Evolutionary conservation across 2,113 vertebrate genomes (phyloP).

Genomic region (Camelus bactrianus): DNA sequence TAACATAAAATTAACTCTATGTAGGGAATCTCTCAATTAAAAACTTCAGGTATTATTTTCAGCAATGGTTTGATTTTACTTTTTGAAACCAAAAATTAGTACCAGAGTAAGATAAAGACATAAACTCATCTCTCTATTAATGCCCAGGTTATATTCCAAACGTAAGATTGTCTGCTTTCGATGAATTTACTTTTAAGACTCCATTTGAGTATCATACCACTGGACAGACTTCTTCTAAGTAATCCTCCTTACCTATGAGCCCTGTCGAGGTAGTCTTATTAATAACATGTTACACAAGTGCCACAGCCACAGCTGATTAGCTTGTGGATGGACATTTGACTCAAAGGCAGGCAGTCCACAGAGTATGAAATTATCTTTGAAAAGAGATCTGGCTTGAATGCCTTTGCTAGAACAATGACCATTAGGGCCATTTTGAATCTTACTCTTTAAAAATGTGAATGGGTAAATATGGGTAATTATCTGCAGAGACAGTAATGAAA

Average conservation of each 20-base stretch:
- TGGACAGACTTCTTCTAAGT: fast-evolving
- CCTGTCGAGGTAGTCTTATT: neutral
- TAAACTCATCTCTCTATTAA: neutral
- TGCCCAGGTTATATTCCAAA: neutral
- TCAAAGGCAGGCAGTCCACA: neutral
- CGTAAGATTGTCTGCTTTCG: neutral
- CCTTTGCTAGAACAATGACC: neutral
- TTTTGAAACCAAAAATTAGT: neutral
- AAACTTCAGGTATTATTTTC: neutral
- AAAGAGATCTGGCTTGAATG: neutral
- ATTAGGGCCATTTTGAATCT: neutral
- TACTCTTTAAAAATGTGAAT: neutral
- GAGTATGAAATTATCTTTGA: neutral
- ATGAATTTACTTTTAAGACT: neutral
- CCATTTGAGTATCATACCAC: neutral
- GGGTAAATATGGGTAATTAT: neutral
- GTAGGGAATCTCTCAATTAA: neutral
- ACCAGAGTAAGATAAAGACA: neutral
- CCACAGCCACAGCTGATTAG: neutral
- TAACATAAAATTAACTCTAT: neutral
- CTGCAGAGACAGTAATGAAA: no score
- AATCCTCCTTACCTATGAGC: neutral
- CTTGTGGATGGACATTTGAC: neutral
- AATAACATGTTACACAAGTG: neutral
- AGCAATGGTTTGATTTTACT: neutral